Conservation (phyloP, 2,888 invertebrate species). For the Arctia plantaginis region DNA sequence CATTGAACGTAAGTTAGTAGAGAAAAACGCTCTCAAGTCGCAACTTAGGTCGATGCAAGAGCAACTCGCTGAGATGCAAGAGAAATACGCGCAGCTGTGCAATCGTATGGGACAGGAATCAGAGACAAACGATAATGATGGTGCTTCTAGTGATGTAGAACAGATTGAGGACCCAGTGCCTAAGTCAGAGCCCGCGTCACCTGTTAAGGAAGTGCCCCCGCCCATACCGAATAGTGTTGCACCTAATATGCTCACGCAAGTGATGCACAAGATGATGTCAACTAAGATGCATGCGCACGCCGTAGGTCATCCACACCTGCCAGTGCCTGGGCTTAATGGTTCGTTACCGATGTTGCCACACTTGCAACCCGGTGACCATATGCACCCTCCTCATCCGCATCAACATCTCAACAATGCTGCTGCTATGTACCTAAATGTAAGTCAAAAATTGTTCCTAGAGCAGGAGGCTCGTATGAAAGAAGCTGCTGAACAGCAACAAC, state of each 20-base stretch:
- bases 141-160: constrained; percentile 91
- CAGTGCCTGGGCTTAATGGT: constrained; percentile 86
- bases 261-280: constrained; percentile 89
- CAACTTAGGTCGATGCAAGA: constrained; percentile 95
- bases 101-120: constrained; percentile 94
- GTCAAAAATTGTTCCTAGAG: constrained; percentile 92
- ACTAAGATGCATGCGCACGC: constrained; percentile 87
- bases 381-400: constrained; percentile 85
- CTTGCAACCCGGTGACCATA: constrained; percentile 83
- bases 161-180: constrained; percentile 82
- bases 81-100: constrained; percentile 95
- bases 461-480: constrained; percentile 91
- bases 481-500: constrained; percentile 84
- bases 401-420: constrained; percentile 88
- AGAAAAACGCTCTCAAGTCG: constrained; percentile 94
- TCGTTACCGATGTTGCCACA: constrained; percentile 86
- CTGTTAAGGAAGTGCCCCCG: constrained; percentile 83
- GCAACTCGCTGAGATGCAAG: constrained; percentile 96
- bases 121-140: constrained; percentile 91
- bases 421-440: constrained; percentile 92
- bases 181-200: constrained; percentile 87
- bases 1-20: constrained; percentile 93
- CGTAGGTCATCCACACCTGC: constrained; percentile 85
- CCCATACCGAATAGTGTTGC: constrained; percentile 75
- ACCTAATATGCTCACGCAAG: constrained; percentile 87